Evolutionary conservation across 2,888 invertebrate species (phyloP).

Genomic region (Oxytorus armatus): DNA sequence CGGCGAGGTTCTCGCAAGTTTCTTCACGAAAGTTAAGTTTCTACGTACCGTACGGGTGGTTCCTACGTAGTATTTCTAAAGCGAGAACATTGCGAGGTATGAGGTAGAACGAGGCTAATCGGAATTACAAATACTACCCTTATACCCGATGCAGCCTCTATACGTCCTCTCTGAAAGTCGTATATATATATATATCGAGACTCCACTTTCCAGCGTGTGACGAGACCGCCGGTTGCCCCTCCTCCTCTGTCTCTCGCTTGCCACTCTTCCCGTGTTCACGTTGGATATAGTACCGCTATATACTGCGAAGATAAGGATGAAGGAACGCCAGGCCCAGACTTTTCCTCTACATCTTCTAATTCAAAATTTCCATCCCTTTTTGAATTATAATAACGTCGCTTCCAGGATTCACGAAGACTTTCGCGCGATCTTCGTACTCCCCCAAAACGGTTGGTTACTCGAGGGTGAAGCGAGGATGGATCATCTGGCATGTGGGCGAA

Average conservation of each 20-base stretch:
- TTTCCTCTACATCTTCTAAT: slow-evolving; percentile 68
- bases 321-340: slow-evolving; percentile 63
- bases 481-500: slow-evolving; percentile 61
- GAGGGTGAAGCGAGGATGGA: slow-evolving; percentile 37
- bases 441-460: slow-evolving; percentile 57
- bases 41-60: slow-evolving; percentile 59
- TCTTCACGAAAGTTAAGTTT: slow-evolving; percentile 67
- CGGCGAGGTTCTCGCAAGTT: slow-evolving; percentile 62
- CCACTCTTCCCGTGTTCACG: slow-evolving; percentile 35
- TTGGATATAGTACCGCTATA: slow-evolving; percentile 37
- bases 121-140: slow-evolving; percentile 81
- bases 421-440: slow-evolving; percentile 57
- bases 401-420: slow-evolving; percentile 60
- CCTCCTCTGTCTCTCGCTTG: slow-evolving; percentile 44
- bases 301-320: slow-evolving; percentile 46
- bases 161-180: slow-evolving; percentile 62
- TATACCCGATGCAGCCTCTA: slow-evolving; percentile 69
- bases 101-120: slow-evolving; percentile 78
- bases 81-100: slow-evolving; percentile 49
- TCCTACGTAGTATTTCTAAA: slow-evolving; percentile 63
- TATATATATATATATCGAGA: slow-evolving; percentile 59
- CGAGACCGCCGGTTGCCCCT: slow-evolving; percentile 68
- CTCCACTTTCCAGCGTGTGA: slow-evolving; percentile 65
- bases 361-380: slow-evolving; percentile 71
- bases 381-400: slow-evolving; percentile 72